Base-by-base conservation (phyloP, 2,888 invertebrate genomes). In the Hyalella azteca region DNA sequence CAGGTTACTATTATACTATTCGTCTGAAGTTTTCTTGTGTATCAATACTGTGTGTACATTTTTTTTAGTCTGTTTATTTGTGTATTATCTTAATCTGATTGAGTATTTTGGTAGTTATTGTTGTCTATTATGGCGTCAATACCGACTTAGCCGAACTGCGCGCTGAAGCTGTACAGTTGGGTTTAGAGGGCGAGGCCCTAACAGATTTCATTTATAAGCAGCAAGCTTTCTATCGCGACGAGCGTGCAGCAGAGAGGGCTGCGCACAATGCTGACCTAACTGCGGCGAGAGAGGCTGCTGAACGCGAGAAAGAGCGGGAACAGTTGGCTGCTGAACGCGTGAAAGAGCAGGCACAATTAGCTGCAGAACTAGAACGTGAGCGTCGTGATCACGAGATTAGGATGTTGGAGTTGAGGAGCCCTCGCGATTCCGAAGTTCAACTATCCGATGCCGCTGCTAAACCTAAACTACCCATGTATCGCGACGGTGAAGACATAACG, bases 401-500 rank as follows among this genome's bases (percentile, higher is more conserved):
- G 49, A 13, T 49, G 15, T 13, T n/a, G 7, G 49, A 49, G 49
- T n/a, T 49, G 9, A 19, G 15, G 7, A 49, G 22, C 15, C 1
- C 5, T 0, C 49, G n/a, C 19, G 49, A 11, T 45, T 19, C 49
- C 15, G 49, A 49, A 5, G 49, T 49, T 22, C n/a, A 49, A 22
- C 22, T 2, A 5, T 49, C 49, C 2, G 49, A 49, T 49, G 49
- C 9, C 13, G 36, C 66, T 4, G 1, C 29, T 19, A 26, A 49
- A 7, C 78, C 78, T 0, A 77, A 50, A 1, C 5, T 78, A 13
- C 78, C 66, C 1, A n/a, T 32, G 0, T 48, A 45, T 22, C 41
- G 29, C 15, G 79, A 79, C 13, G 79, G 49, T 26, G 73, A 73
- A 11, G 73, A 73, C 26, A 73, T 79, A 2, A 48, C 45, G 13